These are phyloP conservation scores for Pelecanoides urinatrix DNA, from an alignment of 2,113 vertebrate species.

Conservation along the genomic window DNA sequence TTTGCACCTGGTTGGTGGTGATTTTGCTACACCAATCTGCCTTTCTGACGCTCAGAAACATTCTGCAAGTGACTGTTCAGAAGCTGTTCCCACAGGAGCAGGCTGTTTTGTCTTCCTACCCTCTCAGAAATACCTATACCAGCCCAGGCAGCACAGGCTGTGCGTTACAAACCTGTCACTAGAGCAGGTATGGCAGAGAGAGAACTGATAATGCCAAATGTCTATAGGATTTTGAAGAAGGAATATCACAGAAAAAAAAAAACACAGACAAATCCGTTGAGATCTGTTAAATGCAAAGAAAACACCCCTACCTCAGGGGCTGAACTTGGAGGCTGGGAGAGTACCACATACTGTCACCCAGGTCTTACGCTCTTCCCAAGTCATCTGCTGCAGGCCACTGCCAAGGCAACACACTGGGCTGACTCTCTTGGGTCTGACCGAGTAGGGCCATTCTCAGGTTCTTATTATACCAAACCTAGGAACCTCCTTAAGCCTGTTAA, in stretches of 20 bases:
- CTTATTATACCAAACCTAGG: not conserved
- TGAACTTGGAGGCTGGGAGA: not conserved
- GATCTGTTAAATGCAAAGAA: not conserved
- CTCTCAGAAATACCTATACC: not conserved
- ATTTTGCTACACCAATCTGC: not conserved
- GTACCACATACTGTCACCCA: not conserved
- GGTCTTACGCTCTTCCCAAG: accelerated
- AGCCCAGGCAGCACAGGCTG: not conserved
- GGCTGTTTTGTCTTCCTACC: not conserved
- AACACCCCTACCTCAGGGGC: not conserved
- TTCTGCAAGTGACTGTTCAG: not conserved
- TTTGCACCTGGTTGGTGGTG: not conserved
- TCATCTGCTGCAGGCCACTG: not conserved
- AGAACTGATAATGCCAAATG: not conserved
- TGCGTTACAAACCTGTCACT: not conserved
- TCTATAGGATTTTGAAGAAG: not conserved
- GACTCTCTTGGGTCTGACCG: not conserved
- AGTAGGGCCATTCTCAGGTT: not conserved
- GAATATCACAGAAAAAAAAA: not conserved
- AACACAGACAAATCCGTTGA: not conserved
- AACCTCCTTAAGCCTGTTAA: not conserved
- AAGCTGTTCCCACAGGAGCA: not conserved
- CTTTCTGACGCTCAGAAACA: not conserved
- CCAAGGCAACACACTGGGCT: not conserved
- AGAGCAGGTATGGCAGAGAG: not conserved